Percentiles rank a stretch among this genome's conserved stretches.
phyloP scores from a whole-genome alignment of 2,113 vertebrate species.

The Sminthopsis crassicaudata region DNA sequence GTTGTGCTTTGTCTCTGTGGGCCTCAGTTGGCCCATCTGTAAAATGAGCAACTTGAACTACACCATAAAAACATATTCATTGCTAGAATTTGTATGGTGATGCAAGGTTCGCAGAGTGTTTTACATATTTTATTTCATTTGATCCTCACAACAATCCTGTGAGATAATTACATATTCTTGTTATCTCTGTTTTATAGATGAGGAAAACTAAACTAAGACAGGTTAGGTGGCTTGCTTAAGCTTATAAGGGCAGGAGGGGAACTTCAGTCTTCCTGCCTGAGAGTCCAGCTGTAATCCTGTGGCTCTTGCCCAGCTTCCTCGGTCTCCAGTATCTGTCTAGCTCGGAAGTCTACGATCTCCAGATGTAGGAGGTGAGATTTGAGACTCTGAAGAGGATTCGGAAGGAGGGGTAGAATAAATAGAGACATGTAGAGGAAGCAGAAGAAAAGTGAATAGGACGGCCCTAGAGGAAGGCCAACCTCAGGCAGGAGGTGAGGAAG shows the following conservation, averaged over 20 bases:
- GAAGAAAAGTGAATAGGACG: background rate
- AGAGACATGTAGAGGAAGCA: conserved; percentile 7
- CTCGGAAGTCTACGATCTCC: background rate
- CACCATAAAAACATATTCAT: background rate
- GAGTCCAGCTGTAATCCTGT: background rate
- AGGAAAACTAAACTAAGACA: background rate
- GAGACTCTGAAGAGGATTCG: background rate
- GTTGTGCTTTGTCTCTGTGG: background rate
- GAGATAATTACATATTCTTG: background rate
- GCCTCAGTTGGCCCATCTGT: background rate
- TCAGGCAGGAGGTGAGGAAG: background rate
- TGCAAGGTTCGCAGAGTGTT: background rate
- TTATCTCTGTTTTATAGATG: background rate
- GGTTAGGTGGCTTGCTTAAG: background rate
- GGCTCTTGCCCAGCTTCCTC: background rate
- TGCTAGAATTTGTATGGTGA: background rate
- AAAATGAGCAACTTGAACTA: background rate
- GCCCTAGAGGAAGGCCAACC: background rate
- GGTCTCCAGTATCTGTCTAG: background rate
- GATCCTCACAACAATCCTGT: background rate
- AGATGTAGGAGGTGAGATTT: background rate
- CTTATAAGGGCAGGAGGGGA: no score
- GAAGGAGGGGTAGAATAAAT: background rate
- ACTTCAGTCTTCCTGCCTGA: background rate
- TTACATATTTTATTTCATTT: background rate